Percentiles rank a stretch among this genome's conserved stretches.
These are phyloP conservation scores for Creontiades dilutus DNA, from an alignment of 2,888 invertebrate genomes.

Conservation along the genomic window DNA sequence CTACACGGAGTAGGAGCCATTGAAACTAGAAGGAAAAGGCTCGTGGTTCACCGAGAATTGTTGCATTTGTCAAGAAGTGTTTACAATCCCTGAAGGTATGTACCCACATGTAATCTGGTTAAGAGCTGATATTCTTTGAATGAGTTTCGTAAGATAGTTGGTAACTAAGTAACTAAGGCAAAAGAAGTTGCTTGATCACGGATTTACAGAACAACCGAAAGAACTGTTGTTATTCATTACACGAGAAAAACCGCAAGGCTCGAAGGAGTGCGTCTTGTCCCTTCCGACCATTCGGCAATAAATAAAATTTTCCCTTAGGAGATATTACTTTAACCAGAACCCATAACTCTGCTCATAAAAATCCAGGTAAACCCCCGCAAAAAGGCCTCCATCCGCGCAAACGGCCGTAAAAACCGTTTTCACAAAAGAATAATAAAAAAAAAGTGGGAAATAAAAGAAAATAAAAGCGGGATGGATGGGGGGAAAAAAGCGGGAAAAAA, in stretches of 20 bases:
- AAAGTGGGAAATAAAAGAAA: neutral
- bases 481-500: constrained; percentile 15
- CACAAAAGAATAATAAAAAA: constrained; percentile 41
- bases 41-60: too few species aligned
- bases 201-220: neutral
- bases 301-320: constrained; percentile 63
- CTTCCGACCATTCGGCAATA: constrained; percentile 60
- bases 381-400: constrained; percentile 52
- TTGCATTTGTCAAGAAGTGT: too few species aligned
- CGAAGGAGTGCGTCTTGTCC: constrained; percentile 33
- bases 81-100: too few species aligned
- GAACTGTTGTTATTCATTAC: constrained; percentile 15
- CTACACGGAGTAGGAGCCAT: too few species aligned
- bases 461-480: constrained; percentile 2
- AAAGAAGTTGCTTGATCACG: neutral
- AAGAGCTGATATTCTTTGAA: too few species aligned
- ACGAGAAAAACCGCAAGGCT: constrained; percentile 6
- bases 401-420: constrained; percentile 50
- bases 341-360: constrained; percentile 63
- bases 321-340: constrained; percentile 65
- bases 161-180: too few species aligned
- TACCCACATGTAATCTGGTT: too few species aligned
- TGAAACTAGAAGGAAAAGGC: too few species aligned
- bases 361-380: constrained; percentile 52
- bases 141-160: too few species aligned